Conservation (phyloP, 2,113 vertebrate genomes). For the Sinocyclocheilus grahami region DNA sequence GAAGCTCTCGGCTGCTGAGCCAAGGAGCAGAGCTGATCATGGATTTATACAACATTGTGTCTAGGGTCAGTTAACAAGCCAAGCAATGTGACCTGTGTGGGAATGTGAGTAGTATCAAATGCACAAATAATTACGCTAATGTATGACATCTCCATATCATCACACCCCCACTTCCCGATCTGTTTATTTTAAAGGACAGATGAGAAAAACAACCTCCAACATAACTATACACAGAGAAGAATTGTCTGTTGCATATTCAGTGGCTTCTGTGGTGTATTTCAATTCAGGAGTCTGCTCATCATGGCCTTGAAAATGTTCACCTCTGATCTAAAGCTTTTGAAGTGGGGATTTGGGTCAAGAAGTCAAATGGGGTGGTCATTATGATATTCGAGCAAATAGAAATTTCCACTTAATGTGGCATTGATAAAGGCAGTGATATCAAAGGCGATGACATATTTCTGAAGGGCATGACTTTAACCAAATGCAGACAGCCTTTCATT, state of each 20-base stretch:
- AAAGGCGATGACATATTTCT: slow-evolving; percentile 20
- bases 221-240: background rate
- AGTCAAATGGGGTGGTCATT: slow-evolving; percentile 9
- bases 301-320: background rate
- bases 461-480: background rate
- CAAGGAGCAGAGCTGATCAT: background rate
- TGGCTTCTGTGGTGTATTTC: background rate
- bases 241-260: background rate
- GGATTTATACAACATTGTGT: background rate
- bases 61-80: slow-evolving; percentile 17
- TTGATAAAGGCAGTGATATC: background rate
- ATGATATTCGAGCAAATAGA: slow-evolving; percentile 9
- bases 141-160: slow-evolving; percentile 2
- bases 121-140: slow-evolving; percentile 12
- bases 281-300: background rate
- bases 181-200: slow-evolving; percentile 14
- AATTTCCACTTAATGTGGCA: background rate
- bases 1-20: background rate
- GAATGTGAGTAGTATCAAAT: background rate
- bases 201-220: background rate
- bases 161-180: background rate
- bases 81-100: background rate
- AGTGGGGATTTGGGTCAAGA: slow-evolving; percentile 21
- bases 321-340: slow-evolving; percentile 6
- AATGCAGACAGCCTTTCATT: slow-evolving; percentile 11